Evolutionary conservation across 1,140 invertebrate genomes (phyloP), one percentile per base, ranked within the genome.

Genomic region (Helicoverpa armigera): DNA sequence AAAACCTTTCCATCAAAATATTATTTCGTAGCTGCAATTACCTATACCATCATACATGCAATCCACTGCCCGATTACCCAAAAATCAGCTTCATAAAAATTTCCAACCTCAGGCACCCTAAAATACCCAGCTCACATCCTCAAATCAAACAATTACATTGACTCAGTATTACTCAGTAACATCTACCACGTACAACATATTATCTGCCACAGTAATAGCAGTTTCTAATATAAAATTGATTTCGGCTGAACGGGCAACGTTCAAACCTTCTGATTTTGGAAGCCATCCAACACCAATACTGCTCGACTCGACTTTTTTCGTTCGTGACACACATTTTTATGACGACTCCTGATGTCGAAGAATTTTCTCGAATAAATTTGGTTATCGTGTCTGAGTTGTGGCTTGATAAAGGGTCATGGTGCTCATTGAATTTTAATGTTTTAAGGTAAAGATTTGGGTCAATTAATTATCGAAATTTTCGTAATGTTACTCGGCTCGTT

Each of bases 321-420:
- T 79, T 29, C 80, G 65, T 79, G 77, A 78, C 82, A 72, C 65
- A 77, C 80, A 83, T 82, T 83, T 85, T 85, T 85, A 85, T 82
- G 84, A 85, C 82, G 60, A 85, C 60, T 83, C 61, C 79, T 85
- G 76, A 77, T 76, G 75, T 75, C 78, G 77, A 74, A 74, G 82
- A 79, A 82, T 81, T 83, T 77, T 79, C 79, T 74, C 54, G 83
- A 83, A 84, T 82, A 84, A 77, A 79, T 83, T 83, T 85, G 80
- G 69, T 83, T 85, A 85, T 85, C 83, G 35, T 54, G 31, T 43
- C 18, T 50, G 18, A 13, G 43, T 63, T 13, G 35, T 3, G n/a
- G 16, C 43, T 18, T 13, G 2, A 43, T 35, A 65, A 50, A 50
- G 12, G 11, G 48, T 48, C 3, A 3, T 31, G 35, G 9, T 5